A percentile compares a stretch with the other conserved stretches of the same genome.
phyloP scores from a whole-genome alignment of 35 echinoderm and acorn worm species.

The Heliocidaris erythrogramma region DNA sequence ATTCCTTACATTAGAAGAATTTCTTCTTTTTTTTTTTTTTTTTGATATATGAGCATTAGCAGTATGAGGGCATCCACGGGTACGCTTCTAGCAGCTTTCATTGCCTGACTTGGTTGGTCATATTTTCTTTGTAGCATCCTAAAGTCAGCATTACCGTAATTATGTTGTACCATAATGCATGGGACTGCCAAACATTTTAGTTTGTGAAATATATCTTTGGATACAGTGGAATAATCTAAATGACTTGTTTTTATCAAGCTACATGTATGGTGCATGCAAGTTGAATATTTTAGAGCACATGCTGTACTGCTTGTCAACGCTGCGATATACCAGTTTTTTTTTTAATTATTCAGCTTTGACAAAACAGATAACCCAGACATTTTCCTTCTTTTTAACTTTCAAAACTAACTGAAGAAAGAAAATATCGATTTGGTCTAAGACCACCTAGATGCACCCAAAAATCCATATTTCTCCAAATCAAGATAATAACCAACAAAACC shows the following conservation, averaged over 20 bases:
- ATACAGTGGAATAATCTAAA: background rate
- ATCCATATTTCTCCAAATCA: too few species aligned
- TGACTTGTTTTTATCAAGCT: background rate
- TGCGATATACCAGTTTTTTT: background rate
- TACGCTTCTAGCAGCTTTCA: too few species aligned
- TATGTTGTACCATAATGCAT: background rate
- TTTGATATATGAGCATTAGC: too few species aligned
- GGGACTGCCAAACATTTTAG: background rate
- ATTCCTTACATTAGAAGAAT: too few species aligned
- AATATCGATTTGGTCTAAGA: too few species aligned
- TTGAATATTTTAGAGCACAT: background rate
- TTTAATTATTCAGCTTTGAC: background rate
- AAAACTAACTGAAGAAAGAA: too few species aligned
- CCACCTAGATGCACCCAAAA: too few species aligned
- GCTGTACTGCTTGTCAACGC: background rate
- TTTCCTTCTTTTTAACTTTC: too few species aligned
- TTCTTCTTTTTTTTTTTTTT: too few species aligned
- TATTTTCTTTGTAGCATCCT: constrained; percentile 3
- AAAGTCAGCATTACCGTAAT: background rate
- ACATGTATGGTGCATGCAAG: background rate
- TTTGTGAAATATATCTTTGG: background rate
- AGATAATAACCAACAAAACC: too few species aligned
- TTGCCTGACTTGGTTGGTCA: background rate
- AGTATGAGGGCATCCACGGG: too few species aligned
- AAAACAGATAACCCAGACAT: too few species aligned